phyloP scores from a whole-genome alignment of 2,888 invertebrate species.

The Morinoia aosen region DNA sequence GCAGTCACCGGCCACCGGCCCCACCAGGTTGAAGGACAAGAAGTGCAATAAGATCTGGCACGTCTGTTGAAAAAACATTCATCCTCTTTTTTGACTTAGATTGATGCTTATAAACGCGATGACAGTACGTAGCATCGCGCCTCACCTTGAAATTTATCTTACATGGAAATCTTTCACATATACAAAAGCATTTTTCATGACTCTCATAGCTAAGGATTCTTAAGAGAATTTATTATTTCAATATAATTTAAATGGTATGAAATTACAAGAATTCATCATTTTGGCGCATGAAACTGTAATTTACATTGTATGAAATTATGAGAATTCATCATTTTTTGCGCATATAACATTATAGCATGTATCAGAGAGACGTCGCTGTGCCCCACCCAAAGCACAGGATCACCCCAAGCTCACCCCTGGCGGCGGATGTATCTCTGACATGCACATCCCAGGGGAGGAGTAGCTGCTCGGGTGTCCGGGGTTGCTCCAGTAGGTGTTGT shows the following conservation, averaged over 20 bases:
- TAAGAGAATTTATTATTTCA: too few species aligned
- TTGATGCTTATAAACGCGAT: neutral
- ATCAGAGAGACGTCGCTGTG: neutral
- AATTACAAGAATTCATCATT: too few species aligned
- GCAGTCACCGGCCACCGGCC: conserved; percentile 62
- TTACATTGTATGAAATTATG: too few species aligned
- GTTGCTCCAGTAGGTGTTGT: conserved; percentile 88
- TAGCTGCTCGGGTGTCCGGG: conserved; percentile 72
- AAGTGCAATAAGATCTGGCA: conserved; percentile 62
- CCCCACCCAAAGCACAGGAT: neutral
- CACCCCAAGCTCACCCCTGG: conserved; percentile 57
- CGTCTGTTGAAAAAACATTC: conserved; percentile 55
- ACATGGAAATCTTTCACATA: neutral
- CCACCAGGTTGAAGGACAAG: conserved; percentile 57
- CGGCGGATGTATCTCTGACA: conserved; percentile 55
- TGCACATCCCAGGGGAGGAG: conserved; percentile 75
- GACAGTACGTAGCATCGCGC: neutral
- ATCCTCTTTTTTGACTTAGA: neutral
- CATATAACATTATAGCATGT: neutral
- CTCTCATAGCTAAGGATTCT: neutral
- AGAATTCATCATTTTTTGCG: neutral
- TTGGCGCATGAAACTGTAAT: too few species aligned
- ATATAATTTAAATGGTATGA: too few species aligned
- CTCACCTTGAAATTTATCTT: neutral
- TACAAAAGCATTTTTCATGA: neutral